Evolutionary conservation across 2,888 invertebrate genomes (phyloP).

Genomic region (Calameuta idolon): DNA sequence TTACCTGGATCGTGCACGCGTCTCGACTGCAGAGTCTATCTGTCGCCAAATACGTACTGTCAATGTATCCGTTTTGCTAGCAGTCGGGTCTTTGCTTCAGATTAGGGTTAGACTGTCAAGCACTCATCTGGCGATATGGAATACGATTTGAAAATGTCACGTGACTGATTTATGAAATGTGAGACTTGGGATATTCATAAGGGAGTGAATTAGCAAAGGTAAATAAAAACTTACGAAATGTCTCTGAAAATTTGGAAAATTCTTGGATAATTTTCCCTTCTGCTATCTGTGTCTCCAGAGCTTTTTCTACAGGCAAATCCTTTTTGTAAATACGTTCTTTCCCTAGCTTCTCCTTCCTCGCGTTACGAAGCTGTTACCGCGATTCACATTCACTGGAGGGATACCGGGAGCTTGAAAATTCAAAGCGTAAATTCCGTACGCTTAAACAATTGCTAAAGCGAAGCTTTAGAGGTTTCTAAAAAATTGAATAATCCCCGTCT

Average conservation of each 20-base stretch:
- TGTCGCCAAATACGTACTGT: constrained; percentile 36
- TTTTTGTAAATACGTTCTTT: neutral
- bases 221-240: neutral
- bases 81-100: neutral
- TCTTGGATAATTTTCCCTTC: neutral
- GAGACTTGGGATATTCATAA: neutral
- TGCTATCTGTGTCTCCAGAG: neutral
- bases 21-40: constrained; percentile 35
- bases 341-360: neutral
- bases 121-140: neutral
- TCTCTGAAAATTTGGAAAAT: neutral
- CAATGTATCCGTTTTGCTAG: neutral
- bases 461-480: neutral
- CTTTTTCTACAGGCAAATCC: neutral
- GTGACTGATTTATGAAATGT: neutral
- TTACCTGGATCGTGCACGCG: constrained; percentile 32
- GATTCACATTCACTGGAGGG: neutral
- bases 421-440: no score
- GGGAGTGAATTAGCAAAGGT: neutral
- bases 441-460: neutral
- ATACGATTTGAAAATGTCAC: neutral
- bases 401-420: neutral
- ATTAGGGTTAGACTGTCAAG: neutral
- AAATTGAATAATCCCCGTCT: neutral
- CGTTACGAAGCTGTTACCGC: neutral